Evolutionary conservation across 1,140 invertebrate species (phyloP).

Genomic region (Atopsyche davidsoni): DNA sequence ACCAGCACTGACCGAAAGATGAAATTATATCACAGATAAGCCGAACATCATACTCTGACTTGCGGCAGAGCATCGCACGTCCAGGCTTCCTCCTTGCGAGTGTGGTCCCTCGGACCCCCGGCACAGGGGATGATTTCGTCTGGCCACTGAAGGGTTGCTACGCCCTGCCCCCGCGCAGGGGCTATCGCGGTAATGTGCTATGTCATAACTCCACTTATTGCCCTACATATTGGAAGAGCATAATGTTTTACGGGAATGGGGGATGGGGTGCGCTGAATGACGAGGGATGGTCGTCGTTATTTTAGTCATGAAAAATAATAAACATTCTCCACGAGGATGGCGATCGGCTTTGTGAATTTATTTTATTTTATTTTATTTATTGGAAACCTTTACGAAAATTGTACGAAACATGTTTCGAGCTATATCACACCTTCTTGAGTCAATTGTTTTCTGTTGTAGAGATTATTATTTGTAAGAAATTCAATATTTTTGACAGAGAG

Average conservation of each 20-base stretch:
- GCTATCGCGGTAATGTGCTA: slow-evolving; percentile 25
- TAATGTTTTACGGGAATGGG: slow-evolving; percentile 18
- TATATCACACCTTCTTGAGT: no score
- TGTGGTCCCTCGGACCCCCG: background rate
- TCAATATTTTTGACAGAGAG: no score
- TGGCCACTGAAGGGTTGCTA: background rate
- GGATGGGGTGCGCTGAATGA: background rate
- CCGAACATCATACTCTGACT: slow-evolving; percentile 27
- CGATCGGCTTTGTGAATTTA: no score
- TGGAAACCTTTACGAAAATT: no score
- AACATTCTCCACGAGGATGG: no score
- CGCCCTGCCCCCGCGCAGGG: slow-evolving; percentile 3
- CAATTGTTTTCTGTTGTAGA: no score
- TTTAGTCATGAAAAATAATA: no score
- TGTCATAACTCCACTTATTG: slow-evolving; percentile 31
- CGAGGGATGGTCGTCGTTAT: no score
- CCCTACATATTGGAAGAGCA: slow-evolving; percentile 30
- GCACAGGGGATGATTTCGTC: no score
- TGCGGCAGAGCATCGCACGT: slow-evolving; percentile 5
- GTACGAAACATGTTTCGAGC: no score
- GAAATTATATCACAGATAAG: slow-evolving; percentile 28
- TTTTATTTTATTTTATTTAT: no score
- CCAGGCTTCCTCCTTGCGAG: background rate
- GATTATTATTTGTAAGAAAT: no score
- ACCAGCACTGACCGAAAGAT: slow-evolving; percentile 30